Conservation (phyloP, 2,797 vertebrate species). For the Avahi laniger region DNA sequence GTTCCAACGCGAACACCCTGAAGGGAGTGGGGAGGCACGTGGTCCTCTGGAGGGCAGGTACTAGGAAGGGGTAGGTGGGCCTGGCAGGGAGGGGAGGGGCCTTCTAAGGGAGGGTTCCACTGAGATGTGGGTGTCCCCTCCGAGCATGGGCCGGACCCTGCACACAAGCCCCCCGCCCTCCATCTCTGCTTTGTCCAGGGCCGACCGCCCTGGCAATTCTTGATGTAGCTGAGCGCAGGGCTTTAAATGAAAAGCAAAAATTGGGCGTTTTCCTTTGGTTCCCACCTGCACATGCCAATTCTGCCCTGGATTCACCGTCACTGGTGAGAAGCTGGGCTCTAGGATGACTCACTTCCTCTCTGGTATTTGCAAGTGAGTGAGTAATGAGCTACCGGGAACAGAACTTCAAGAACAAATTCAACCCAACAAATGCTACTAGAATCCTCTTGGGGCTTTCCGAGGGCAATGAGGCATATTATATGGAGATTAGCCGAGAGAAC, state of each 20-base stretch:
- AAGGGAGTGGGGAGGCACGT: fast-evolving
- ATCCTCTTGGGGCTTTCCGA: slow-evolving; percentile 41
- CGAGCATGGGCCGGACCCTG: no score
- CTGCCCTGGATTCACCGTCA: not conserved
- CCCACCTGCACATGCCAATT: not conserved
- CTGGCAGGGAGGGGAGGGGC: not conserved
- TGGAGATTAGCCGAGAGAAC: slow-evolving; percentile 53
- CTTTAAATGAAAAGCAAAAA: not conserved
- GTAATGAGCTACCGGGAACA: slow-evolving; percentile 48
- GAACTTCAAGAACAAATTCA: slow-evolving; percentile 39
- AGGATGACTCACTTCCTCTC: not conserved
- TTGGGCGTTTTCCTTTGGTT: not conserved
- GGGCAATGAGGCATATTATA: slow-evolving; percentile 54
- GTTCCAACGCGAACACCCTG: not conserved
- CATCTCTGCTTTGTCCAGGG: not conserved
- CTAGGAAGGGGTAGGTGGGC: not conserved
- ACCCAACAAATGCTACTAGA: not conserved
- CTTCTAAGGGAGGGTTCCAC: not conserved
- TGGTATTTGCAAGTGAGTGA: slow-evolving; percentile 26
- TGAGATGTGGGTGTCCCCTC: fast-evolving
- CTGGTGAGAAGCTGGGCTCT: not conserved
- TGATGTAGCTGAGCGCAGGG: not conserved
- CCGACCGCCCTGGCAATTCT: not conserved
- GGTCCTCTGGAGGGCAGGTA: not conserved
- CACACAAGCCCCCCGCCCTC: not conserved